Evolutionary conservation across 1,140 invertebrate genomes (phyloP), one percentile per base, ranked within the genome.

Genomic region (Lasioglossum baleicum): DNA sequence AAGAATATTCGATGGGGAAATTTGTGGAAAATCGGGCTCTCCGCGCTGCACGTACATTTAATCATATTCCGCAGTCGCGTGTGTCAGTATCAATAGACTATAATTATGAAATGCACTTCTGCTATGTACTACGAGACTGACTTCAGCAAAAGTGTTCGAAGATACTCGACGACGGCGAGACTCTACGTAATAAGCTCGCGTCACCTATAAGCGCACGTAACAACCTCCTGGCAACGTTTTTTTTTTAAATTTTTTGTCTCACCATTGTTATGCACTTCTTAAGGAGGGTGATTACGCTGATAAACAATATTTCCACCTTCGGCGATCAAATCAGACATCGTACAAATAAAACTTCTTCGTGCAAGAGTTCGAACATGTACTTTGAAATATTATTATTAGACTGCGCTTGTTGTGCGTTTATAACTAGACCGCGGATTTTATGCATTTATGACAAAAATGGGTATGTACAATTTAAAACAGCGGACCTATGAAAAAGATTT

Each of bases 41-140:
- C 44, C 26, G 31, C 44, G 72, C 6, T 0, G 74, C 63, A 75
- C 64, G 74, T 75, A 67, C 64, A 68, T 80, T 83, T 83, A 84
- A 83, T 84, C 69, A 31, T 83, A 81, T 74, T 44, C 58, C 68
- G 82, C 61, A 56, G 67, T 75, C 22, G 48, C 22, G 51, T 63
- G 70, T 74, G 44, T 53, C 48, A 20, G 22, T 31, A 53, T 20
- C 60, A 22, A 31, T 73, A 61, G 42, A 58, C 66, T 80, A 67
- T 83, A 83, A 84, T 84, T 80, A 84, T 56, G 61, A 69, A 44
- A 71, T 63, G 68, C 68, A 79, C 56, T 72, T 53, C 56, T 73
- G 22, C 42, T 51, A 22, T 51, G 35, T 58, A 26, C 31, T 48
- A 75, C 67, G 44, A 67, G 71, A 83, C 81, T 83, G n/a, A 51